phyloP scores from a whole-genome alignment of 2,797 vertebrate species.

The Urophycis tenuis region DNA sequence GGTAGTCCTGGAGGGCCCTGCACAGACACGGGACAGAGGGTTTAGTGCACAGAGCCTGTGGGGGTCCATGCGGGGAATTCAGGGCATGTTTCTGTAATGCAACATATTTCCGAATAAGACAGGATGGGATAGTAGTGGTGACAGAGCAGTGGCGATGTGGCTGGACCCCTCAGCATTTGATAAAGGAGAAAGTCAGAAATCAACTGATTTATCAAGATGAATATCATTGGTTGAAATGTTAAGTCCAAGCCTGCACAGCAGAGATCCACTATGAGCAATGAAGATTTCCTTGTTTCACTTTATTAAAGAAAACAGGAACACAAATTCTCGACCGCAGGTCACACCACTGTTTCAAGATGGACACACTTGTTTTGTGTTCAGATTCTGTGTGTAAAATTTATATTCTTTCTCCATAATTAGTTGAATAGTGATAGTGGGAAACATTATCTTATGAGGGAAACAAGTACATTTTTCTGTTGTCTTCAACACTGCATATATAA shows the following conservation, averaged over 20 bases:
- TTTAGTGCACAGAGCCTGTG: not conserved
- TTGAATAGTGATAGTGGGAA: too few species aligned
- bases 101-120: not conserved
- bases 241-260: not conserved
- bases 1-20: slow-evolving; percentile 80
- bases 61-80: not conserved
- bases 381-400: not conserved
- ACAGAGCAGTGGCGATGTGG: not conserved
- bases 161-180: not conserved
- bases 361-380: too few species aligned
- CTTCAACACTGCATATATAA: too few species aligned
- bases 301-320: too few species aligned
- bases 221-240: not conserved
- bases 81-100: not conserved
- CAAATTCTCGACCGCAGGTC: too few species aligned
- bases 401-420: too few species aligned
- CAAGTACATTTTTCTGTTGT: too few species aligned
- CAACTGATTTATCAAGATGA: not conserved
- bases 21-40: slow-evolving; percentile 10
- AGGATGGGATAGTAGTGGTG: not conserved
- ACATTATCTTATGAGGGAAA: too few species aligned
- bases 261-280: not conserved
- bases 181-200: not conserved
- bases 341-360: too few species aligned
- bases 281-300: too few species aligned